Evolutionary conservation across 2,888 invertebrate genomes (phyloP).

Genomic region (Phytoseiulus persimilis): DNA sequence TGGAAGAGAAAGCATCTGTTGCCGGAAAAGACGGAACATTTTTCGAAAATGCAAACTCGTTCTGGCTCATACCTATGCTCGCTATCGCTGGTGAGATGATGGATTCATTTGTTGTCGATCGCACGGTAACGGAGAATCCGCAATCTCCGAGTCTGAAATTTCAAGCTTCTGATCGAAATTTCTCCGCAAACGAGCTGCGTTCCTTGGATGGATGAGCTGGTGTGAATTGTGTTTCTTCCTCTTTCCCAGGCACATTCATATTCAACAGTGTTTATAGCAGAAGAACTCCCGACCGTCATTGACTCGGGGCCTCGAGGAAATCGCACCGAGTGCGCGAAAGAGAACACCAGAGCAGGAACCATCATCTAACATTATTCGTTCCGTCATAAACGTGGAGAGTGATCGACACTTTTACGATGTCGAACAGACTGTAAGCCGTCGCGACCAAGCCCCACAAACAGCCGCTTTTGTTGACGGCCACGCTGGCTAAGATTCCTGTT

Average conservation of each 20-base stretch:
- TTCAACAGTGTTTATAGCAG: not conserved
- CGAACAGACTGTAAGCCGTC: too few relatives aligned
- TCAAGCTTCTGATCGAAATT: not conserved
- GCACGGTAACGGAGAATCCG: too few relatives aligned
- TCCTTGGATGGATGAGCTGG: not conserved
- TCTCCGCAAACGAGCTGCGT: too few relatives aligned
- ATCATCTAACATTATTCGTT: too few relatives aligned
- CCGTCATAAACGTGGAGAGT: too few relatives aligned
- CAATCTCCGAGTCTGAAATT: not conserved
- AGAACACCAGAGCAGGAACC: too few relatives aligned
- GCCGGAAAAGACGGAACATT: not conserved
- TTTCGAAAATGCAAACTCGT: constrained; percentile 19
- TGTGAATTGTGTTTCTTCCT: not conserved
- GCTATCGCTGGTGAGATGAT: not conserved
- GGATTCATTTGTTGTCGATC: not conserved
- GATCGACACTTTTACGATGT: too few relatives aligned
- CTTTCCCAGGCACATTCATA: not conserved
- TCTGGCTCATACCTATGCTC: constrained; percentile 31
- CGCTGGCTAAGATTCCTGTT: too few relatives aligned
- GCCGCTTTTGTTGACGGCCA: too few relatives aligned
- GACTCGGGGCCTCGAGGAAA: not conserved
- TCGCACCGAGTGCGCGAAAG: too few relatives aligned
- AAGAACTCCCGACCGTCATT: not conserved
- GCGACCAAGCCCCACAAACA: too few relatives aligned
- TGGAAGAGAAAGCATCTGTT: not conserved